Evolutionary conservation across 2,888 invertebrate species (phyloP).

Genomic region (Hydriomena furcata): DNA sequence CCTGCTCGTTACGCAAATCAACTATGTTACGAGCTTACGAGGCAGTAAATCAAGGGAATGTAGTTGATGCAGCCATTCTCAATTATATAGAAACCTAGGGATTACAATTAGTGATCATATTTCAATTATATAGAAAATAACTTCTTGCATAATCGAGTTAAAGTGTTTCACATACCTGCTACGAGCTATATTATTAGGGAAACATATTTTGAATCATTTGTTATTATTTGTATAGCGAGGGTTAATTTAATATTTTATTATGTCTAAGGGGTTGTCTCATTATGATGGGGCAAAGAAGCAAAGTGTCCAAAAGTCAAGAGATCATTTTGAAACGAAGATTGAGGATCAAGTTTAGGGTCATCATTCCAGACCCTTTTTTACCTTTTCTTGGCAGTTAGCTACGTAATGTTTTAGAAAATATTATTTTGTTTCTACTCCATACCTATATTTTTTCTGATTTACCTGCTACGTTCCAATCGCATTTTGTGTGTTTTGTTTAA

Average conservation of each 20-base stretch:
- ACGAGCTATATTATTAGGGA: too few species aligned
- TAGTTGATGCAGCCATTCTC: constrained; percentile 17
- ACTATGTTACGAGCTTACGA: constrained; percentile 19
- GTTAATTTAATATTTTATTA: neutral
- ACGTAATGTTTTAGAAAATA: constrained; percentile 31
- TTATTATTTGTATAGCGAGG: too few species aligned
- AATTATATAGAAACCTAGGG: too few species aligned
- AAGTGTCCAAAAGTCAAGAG: constrained; percentile 24
- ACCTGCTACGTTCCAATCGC: too few species aligned
- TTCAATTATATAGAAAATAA: too few species aligned
- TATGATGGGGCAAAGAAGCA: constrained; percentile 23
- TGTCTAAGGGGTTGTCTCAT: constrained; percentile 7
- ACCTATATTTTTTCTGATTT: too few species aligned
- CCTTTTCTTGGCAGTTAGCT: constrained; percentile 37
- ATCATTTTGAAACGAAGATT: constrained; percentile 36
- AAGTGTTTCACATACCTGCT: too few species aligned
- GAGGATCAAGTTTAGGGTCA: constrained; percentile 33
- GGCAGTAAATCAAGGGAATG: constrained; percentile 26
- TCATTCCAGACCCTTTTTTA: constrained; percentile 38
- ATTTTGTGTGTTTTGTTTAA: too few species aligned
- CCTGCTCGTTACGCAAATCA: constrained; percentile 32
- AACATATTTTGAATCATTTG: neutral
- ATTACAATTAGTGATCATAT: too few species aligned
- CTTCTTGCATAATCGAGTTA: too few species aligned
- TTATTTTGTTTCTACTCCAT: constrained; percentile 24